Percentiles rank a stretch among this genome's conserved stretches.
Conservation (phyloP, 2,113 vertebrate species). For the Coryphaenoides rupestris region DNA sequence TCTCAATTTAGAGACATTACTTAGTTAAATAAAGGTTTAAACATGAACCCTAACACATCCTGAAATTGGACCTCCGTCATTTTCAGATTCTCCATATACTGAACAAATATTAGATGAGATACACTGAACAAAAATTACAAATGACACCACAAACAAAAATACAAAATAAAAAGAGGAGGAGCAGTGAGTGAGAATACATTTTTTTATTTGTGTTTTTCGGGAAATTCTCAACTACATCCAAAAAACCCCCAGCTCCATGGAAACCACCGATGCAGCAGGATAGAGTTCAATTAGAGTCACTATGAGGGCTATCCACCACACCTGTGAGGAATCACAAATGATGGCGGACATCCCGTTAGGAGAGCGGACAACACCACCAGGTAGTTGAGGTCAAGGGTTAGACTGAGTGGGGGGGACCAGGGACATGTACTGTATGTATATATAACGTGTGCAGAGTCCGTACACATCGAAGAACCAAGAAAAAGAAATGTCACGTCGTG, state of each 20-base stretch:
- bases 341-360: constrained; percentile 60
- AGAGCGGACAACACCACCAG: constrained; percentile 65
- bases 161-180: constrained; percentile 7
- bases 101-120: no score
- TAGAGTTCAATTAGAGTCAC: constrained; percentile 65
- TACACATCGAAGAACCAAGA: constrained; percentile 4
- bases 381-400: constrained; percentile 48
- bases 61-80: no score
- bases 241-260: constrained; percentile 59
- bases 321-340: constrained; percentile 51
- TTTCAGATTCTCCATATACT: no score
- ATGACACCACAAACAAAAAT: not conserved
- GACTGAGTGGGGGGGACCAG: constrained; percentile 49
- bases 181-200: constrained; percentile 67
- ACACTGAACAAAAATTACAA: no score
- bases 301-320: constrained; percentile 63
- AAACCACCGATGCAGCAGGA: constrained; percentile 68
- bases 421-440: no score
- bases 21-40: no score
- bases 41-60: no score
- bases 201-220: constrained; percentile 73
- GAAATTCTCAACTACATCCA: constrained; percentile 71
- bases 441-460: constrained; percentile 54
- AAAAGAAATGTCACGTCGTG: constrained; percentile 22
- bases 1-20: no score